These are phyloP conservation scores for Poecilus cupreus DNA, from an alignment of 2,888 invertebrate genomes.

Conservation along the genomic window DNA sequence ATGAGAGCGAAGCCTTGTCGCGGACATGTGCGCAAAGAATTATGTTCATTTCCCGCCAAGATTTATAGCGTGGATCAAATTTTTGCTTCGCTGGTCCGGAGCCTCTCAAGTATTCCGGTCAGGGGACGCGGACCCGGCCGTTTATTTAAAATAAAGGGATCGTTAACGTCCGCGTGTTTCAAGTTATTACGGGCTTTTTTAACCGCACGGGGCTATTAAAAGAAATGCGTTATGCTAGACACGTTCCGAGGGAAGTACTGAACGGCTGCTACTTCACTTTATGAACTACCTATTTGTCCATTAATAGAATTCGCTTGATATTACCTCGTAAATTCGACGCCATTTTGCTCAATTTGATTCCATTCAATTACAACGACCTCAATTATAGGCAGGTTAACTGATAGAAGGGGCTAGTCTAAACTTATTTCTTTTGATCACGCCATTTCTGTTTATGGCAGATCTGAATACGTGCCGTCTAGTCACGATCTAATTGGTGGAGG, in stretches of 20 bases:
- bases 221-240: constrained; percentile 54
- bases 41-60: constrained; percentile 38
- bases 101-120: constrained; percentile 52
- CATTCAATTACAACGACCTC: neutral
- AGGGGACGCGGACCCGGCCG: constrained; percentile 41
- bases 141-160: constrained; percentile 59
- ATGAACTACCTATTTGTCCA: neutral
- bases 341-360: too few relatives aligned
- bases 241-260: constrained; percentile 21
- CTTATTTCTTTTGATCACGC: too few relatives aligned
- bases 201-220: constrained; percentile 53
- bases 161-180: constrained; percentile 55
- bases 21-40: constrained; percentile 43
- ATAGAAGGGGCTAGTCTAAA: too few relatives aligned
- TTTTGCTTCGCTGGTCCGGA: constrained; percentile 14
- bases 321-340: neutral
- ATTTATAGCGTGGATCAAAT: constrained; percentile 47
- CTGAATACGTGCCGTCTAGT: too few relatives aligned
- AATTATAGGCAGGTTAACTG: too few relatives aligned
- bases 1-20: constrained; percentile 18
- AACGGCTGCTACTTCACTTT: neutral
- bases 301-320: neutral
- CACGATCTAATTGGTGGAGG: too few relatives aligned
- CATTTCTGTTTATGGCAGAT: too few relatives aligned
- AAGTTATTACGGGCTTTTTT: constrained; percentile 58